phyloP scores from a whole-genome alignment of 2,888 invertebrate species.

The Catonia carolina region DNA sequence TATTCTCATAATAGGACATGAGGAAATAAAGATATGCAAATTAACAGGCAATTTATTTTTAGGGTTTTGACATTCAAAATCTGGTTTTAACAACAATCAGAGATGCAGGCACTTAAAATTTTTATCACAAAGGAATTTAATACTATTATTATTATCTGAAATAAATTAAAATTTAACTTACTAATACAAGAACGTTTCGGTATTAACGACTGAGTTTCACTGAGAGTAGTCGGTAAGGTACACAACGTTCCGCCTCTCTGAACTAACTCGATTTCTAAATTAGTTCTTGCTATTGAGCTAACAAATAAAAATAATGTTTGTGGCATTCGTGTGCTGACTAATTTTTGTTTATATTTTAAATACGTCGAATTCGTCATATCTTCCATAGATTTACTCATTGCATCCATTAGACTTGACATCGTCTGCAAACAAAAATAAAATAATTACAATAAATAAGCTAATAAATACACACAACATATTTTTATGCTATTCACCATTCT shows the following conservation, averaged over 20 bases:
- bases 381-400: conserved; percentile 89
- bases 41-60: no score
- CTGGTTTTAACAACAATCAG: no score
- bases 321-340: conserved; percentile 52
- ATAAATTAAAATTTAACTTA: conserved; percentile 39
- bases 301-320: conserved; percentile 81
- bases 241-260: conserved; percentile 77
- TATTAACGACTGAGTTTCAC: conserved; percentile 47
- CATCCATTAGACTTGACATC: conserved; percentile 69
- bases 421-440: conserved; percentile 44
- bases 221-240: conserved; percentile 32
- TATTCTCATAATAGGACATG: no score
- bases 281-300: conserved; percentile 81
- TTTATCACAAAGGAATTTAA: no score
- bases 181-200: conserved; percentile 75
- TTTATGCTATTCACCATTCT: no score
- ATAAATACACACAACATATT: no score
- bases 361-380: conserved; percentile 87
- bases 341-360: conserved; percentile 68
- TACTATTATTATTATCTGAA: no score
- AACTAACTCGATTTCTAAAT: conserved; percentile 86
- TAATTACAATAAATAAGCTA: no score
- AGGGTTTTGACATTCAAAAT: no score
- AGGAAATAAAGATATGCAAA: no score
- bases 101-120: no score